Evolutionary conservation across 2,113 vertebrate genomes (phyloP), one percentile per base, ranked within the genome.

Genomic region (Azemiops feae): DNA sequence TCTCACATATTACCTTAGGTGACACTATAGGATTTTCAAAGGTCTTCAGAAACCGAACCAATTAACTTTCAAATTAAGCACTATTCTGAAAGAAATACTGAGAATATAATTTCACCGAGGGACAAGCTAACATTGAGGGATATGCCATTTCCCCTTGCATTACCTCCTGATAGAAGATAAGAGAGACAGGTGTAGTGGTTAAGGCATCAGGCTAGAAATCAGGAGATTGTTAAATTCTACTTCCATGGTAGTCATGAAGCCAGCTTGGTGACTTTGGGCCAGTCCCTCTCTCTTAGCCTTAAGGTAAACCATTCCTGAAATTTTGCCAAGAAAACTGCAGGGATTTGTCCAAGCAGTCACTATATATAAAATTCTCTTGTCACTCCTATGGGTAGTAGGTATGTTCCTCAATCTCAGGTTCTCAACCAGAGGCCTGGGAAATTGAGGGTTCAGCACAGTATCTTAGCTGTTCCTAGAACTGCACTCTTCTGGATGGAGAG

Each of bases 1-100:
- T 94, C 52, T 39, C n/a, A 94, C 92, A 90, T 93, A 92, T 92
- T 93, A 95, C 96, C 94, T 96, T 95, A 93, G 47, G 94, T 90
- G 93, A 97, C 34, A 81, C 34, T 43, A 43, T 43, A 81, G 34
- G 74, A 43, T 81, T 81, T 43, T 43, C 18, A 81, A 43, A 43
- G 18, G 6, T 43, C 7, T 81, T 81, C 74, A 81, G 34, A 81
- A 81, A 81, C 34, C 8, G 34, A 81, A 43, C 18, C 74, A 81
- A 81, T 81, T 81, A 81, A 81, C 74, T 43, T 81, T 81, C 74
- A 81, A 43, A 3, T 22, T 81, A 43, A 81, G 7, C 34, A 39
- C 74, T 39, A 81, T 81, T 81, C 34, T 81, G 74, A 81, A 81
- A 81, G 74, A 81, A 81, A 43, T 81, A 81, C 18, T 43, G 39